Evolutionary conservation across 2,113 vertebrate genomes (phyloP), one percentile per base, ranked within the genome.

Genomic region (Stercorarius parasiticus): DNA sequence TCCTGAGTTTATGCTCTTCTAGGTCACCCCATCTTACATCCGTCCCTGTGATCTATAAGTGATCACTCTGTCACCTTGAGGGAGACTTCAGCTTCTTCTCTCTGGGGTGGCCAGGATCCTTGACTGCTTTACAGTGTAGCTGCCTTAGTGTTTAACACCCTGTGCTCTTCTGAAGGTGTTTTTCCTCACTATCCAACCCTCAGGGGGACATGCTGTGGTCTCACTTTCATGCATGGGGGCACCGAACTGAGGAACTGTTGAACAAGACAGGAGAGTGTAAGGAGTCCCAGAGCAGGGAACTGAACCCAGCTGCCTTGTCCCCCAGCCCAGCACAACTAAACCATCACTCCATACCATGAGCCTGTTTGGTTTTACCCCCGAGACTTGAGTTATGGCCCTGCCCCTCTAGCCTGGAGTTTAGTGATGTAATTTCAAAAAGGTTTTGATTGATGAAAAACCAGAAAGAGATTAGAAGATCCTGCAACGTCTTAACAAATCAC

Each of bases 381-480:
- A 40, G 36, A 34, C 34, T 62, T 67, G 45, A 79, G 52, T 80
- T 52, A 64, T 19, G 47, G 29, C 15, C 42, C 12, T 82, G 36
- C 15, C 22, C 43, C 18, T 92, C 58, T 27, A 45, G n/a, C 50
- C 62, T 89, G 45, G 73, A 29, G 53, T 91, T 91, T 77, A 59
- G 38, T 87, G 86, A 82, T 73, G 84, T 79, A 72, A 87, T 79
- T 94, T 78, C 73, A 59, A 55, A 85, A 93, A 89, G 58, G 58
- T 91, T 93, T 76, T 85, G 86, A 58, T 87, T 50, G 89, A 91
- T 93, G n/a, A 59, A 79, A 84, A 82, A 58, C 22, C 45, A 84
- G 69, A 72, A 83, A 62, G 76, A 86, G 55, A 84, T 86, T 36
- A 88, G 64, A 94, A 84, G 73, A 87, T 90, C 70, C 70, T 89